Base-by-base conservation (phyloP, 2,113 vertebrate genomes). In the Nettapus auritus region DNA sequence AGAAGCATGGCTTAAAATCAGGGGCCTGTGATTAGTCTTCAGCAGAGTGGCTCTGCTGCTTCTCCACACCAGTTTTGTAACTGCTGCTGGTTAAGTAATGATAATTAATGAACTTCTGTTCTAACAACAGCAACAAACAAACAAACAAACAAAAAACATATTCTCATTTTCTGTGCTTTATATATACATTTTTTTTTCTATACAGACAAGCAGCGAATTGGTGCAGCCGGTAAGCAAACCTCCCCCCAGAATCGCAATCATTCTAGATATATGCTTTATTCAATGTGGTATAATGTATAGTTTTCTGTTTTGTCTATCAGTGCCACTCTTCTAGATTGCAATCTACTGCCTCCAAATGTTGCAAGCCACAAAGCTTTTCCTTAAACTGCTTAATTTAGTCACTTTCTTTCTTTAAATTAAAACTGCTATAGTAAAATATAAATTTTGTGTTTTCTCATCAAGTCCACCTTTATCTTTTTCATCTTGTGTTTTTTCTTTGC, bases 211-310 rank as follows among this genome's bases (percentile, higher is more conserved):
- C 92, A 95, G 97, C 53, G 98, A 99, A 87, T 91, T 98, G 95
- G 98, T 98, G 91, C 98, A 99, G 76, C 98, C 98, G 97, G 99
- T 99, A 98, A 98, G 99, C 98, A 98, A 90, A 96, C 57, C 53
- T 90, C 44, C 26, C 15, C 62, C 66, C 52, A 84, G 77, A 82
- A 69, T 48, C 5, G 0, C 64, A 59, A 18, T 46, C 56, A 9
- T 38, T 52, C 14, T 86, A 77, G 81, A 89, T 46, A 60, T 12
- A 12, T 52, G 78, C 50, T 80, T 86, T 80, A 79, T n/a, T 85
- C 69, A 48, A 6, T 87, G 56, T 94, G 19, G 10, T 78, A 31
- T 79, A 69, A 50, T 55, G 33, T 3, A 31, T 44, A 89, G 86
- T 56, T 87, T 75, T 62, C 92, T 96, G 33, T 80, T 96, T 91